These are phyloP conservation scores for Cyprinus carpio DNA, from an alignment of 2,113 vertebrate genomes.

Conservation along the genomic window DNA sequence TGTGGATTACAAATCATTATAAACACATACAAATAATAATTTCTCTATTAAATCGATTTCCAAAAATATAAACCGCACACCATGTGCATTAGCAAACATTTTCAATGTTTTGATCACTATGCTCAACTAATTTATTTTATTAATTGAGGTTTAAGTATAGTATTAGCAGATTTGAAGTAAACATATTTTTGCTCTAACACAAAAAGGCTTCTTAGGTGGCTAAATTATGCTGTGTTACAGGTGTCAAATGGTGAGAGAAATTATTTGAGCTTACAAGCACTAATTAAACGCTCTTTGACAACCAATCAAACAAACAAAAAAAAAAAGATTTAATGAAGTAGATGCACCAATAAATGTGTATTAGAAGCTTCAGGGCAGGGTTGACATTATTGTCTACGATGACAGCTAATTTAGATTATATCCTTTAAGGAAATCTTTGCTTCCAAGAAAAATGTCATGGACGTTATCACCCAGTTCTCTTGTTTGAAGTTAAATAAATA, in stretches of 20 bases:
- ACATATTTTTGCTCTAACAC: not conserved
- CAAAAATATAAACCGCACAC: not conserved
- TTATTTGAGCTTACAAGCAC: not conserved
- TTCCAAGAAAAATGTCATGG: slow-evolving; percentile 12
- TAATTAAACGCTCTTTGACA: slow-evolving; percentile 30
- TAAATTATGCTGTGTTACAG: not conserved
- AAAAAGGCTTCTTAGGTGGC: not conserved
- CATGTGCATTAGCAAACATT: not conserved
- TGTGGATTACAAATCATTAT: slow-evolving; percentile 19
- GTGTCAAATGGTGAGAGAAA: not conserved
- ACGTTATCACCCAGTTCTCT: not conserved
- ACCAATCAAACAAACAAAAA: not conserved
- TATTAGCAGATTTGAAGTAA: not conserved
- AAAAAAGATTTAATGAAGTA: slow-evolving; percentile 1
- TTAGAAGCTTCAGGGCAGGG: not conserved
- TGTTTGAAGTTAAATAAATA: slow-evolving; percentile 43
- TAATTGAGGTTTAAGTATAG: not conserved
- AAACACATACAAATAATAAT: not conserved
- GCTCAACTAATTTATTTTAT: not conserved
- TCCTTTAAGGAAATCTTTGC: slow-evolving; percentile 16
- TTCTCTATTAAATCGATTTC: not conserved
- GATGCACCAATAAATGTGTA: not conserved
- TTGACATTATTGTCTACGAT: slow-evolving; percentile 16
- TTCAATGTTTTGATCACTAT: not conserved
- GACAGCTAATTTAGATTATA: slow-evolving; percentile 38